Base-by-base conservation (phyloP, 2,888 invertebrate genomes). In the Agriopis leucophaearia region DNA sequence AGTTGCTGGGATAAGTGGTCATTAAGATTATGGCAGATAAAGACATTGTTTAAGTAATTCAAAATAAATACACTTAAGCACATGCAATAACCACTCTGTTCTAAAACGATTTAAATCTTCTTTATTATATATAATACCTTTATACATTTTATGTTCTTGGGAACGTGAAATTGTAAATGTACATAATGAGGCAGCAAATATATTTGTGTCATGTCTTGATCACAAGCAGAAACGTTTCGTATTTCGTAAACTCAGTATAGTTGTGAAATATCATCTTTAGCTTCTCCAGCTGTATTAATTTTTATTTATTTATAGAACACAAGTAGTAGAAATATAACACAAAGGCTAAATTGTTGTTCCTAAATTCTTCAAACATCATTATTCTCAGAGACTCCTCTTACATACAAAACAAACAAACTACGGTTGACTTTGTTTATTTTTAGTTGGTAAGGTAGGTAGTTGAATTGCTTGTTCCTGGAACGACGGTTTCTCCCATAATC, bases 391-490 rank as follows among this genome's bases (percentile, higher is more conserved):
- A 81, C 84, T 81, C 85, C 81, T 85, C 86, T 84, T 84, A 83
- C 85, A 84, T 81, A 87, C 87, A 89, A 81, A 86, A 89, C 87
- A 91, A 91, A 92, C 86, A 91, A 86, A 88, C 86, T 82, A 83
- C 78, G 85, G 88, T 83, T 84, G 88, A 87, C 86, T 85, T 81
- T 90, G 88, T 91, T 91, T 91, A 90, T 90, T 91, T 91, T 89
- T 86, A 87, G 87, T 85, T 86, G 84, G 84, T 83, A 85, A 27
- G 84, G 84, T 83, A 27, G 84, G 84, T 83, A 86, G 82, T 87
- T 86, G 86, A 88, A 91, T 90, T 87, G 86, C 86, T 86, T 87
- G 86, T 91, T 90, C 89, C 84, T 77, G 83, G 89, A 91, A 90
- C 84, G 83, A 82, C 81, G 81, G 85, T 82, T 87, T 87, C 87